Percentiles rank a stretch among this genome's conserved stretches.
Evolutionary conservation across 2,888 invertebrate species (phyloP).

Genomic region (Aspidiotus destructor): DNA sequence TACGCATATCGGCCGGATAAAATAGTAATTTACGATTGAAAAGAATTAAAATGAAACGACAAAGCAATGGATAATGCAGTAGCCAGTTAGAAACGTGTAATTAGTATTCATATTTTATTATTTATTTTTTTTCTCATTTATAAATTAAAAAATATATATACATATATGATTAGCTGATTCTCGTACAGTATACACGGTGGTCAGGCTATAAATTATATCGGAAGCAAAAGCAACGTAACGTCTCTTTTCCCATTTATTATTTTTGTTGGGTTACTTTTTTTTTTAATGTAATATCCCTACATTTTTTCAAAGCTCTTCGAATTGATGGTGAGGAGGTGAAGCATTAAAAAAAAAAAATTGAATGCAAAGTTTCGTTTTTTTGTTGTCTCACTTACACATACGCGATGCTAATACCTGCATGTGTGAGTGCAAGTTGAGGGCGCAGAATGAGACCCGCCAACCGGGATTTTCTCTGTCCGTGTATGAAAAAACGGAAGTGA

Average conservation of each 20-base stretch:
- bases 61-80: slow-evolving; percentile 26
- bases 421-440: too few species aligned
- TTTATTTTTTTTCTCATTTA: slow-evolving; percentile 28
- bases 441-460: slow-evolving; percentile 14
- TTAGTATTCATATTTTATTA: slow-evolving; percentile 29
- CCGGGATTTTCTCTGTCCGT: slow-evolving; percentile 23
- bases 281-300: not conserved
- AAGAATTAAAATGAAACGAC: slow-evolving; percentile 31
- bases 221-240: slow-evolving; percentile 28
- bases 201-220: slow-evolving; percentile 24
- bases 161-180: slow-evolving; percentile 27
- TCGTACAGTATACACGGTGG: slow-evolving; percentile 18
- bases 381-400: not conserved
- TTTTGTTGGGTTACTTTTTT: slow-evolving; percentile 1
- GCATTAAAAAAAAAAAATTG: slow-evolving; percentile 18
- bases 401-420: too few species aligned
- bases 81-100: slow-evolving; percentile 30
- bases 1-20: slow-evolving; percentile 27
- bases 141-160: slow-evolving; percentile 7
- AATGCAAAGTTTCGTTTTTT: slow-evolving; percentile 16
- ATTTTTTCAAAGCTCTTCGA: slow-evolving; percentile 12
- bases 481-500: slow-evolving; percentile 31
- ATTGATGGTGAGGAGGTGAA: slow-evolving; percentile 17
- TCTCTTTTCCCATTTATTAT: slow-evolving; percentile 8
- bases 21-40: slow-evolving; percentile 30